Base-by-base conservation (phyloP, 2,797 vertebrate genomes). In the Mormyrus hasselquistii region DNA sequence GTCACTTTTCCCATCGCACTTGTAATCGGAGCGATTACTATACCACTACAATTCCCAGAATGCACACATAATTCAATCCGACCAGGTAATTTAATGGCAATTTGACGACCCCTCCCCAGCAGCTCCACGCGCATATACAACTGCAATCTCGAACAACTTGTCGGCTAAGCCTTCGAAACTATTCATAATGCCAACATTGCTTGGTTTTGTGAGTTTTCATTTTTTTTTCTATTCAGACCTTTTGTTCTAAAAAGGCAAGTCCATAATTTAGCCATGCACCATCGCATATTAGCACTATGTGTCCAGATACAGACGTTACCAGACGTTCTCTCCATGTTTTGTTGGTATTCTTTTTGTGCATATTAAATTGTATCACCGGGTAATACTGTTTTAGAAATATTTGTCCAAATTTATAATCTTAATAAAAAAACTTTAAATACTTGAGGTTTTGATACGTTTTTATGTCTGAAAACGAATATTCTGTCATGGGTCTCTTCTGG, bases 221-320 rank as follows among this genome's bases (percentile, higher is more conserved):
- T 95, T 94, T 93, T 34, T 95, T 93, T 93, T 93, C 91, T 91
- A 92, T 76, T 92, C 91, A 94, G 96, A 94, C 97, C 97, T 98
- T 99, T 98, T 98, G 97, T 98, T 98, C 95, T 98, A 96, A 96
- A 97, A 98, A 98, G 97, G 96, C 95, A 93, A 94, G 93, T 93
- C 95, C 94, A 88, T 93, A 92, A 94, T 95, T 95, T 95, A 94
- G 94, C 95, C 95, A 92, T 96, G 94, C 93, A 92, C 94, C 93
- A 95, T 95, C 95, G 94, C 93, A 95, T 95, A 96, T 94, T 94
- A 95, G 96, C 97, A 96, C 96, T 96, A 92, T 96, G 96, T 97
- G 96, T 95, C 97, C 95, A 94, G 95, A 96, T 85, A 94, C 95
- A 93, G 95, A 95, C 96, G 95, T 97, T 96, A 95, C 96, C 96